phyloP scores from a whole-genome alignment of 2,888 invertebrate species.

The Epirrhoe alternata region DNA sequence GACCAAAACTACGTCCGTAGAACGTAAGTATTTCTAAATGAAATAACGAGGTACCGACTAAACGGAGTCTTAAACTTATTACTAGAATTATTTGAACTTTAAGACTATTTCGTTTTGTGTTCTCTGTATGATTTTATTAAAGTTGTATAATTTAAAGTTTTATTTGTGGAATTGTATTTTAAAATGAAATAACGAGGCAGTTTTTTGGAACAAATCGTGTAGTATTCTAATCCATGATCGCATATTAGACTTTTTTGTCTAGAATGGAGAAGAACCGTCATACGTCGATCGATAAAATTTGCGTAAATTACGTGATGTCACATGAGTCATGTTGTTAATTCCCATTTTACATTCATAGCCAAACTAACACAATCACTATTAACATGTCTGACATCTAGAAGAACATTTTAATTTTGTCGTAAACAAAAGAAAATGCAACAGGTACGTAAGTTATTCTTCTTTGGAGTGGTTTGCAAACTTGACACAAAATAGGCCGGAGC shows the following conservation, averaged over 20 bases:
- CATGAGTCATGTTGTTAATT: too few species aligned
- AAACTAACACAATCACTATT: background rate
- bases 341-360: too few species aligned
- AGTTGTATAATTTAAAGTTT: background rate
- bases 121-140: background rate
- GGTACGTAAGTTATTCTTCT: constrained; percentile 28
- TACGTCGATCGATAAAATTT: too few species aligned
- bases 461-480: constrained; percentile 27
- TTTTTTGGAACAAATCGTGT: too few species aligned
- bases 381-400: background rate
- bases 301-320: too few species aligned
- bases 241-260: too few species aligned
- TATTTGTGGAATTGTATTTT: background rate
- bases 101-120: background rate
- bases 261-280: too few species aligned
- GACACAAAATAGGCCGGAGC: constrained; percentile 32
- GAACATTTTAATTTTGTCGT: constrained; percentile 17
- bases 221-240: too few species aligned
- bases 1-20: constrained; percentile 29
- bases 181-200: too few species aligned
- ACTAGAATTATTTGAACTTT: background rate
- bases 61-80: constrained; percentile 1
- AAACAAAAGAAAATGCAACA: constrained; percentile 30
- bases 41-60: constrained; percentile 14
- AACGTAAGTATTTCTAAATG: constrained; percentile 28